phyloP scores from a whole-genome alignment of 2,797 vertebrate species.

The Liasis olivaceus region DNA sequence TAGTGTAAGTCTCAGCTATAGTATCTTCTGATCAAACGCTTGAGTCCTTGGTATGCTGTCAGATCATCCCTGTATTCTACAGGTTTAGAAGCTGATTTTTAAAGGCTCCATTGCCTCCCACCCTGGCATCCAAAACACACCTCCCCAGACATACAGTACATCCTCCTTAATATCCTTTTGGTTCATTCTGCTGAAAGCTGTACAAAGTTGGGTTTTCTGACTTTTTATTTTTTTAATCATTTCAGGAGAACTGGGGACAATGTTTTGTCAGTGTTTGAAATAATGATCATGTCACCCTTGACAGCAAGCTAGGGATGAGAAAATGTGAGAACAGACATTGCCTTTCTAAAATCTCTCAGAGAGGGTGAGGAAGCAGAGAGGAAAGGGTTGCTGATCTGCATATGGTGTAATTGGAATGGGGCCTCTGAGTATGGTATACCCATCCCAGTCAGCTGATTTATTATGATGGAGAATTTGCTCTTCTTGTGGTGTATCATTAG shows the following conservation, averaged over 20 bases:
- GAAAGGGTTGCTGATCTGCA: background rate
- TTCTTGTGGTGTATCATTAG: background rate
- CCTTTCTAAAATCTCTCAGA: constrained; percentile 36
- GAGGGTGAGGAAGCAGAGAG: constrained; percentile 6
- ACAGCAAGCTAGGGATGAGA: constrained; percentile 37
- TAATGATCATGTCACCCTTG: background rate
- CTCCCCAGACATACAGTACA: no score
- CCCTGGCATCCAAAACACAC: no score
- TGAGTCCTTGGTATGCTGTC: no score
- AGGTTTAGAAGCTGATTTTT: background rate
- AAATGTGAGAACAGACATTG: constrained; percentile 34
- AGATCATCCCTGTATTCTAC: background rate
- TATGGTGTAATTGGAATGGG: background rate
- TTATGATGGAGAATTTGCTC: background rate
- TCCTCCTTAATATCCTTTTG: background rate
- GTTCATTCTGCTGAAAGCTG: background rate
- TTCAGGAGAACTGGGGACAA: background rate
- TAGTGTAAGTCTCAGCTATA: background rate
- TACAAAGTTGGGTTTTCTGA: background rate
- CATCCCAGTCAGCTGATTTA: background rate
- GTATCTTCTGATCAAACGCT: background rate
- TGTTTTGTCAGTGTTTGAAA: background rate
- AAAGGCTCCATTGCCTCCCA: background rate
- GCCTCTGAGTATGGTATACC: background rate
- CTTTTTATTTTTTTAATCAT: background rate